These are phyloP conservation scores for Drosophila mulleri DNA, from an alignment of 2,888 invertebrate species.

Conservation along the genomic window DNA sequence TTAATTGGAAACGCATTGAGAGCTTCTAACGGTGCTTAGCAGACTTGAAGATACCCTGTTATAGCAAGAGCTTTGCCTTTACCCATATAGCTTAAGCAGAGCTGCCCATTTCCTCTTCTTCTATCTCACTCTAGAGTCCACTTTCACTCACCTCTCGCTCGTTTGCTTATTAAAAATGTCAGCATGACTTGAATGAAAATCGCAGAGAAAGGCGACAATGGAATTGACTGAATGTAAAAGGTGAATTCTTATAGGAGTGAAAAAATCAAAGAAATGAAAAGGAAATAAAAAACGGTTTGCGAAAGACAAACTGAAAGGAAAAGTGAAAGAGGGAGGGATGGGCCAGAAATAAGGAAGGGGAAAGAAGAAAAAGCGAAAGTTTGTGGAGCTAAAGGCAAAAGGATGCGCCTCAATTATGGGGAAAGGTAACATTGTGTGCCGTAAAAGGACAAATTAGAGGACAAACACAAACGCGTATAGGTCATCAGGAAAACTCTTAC, in stretches of 20 bases:
- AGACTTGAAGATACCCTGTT: background rate
- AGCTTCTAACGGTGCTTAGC: background rate
- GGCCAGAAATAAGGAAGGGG: background rate
- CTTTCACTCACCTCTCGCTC: slow-evolving; percentile 2
- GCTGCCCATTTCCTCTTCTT: background rate
- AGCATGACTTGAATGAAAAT: slow-evolving; percentile 15
- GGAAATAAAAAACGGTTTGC: background rate
- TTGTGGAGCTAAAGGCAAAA: background rate
- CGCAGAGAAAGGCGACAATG: slow-evolving; percentile 9
- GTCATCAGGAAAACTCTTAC: background rate
- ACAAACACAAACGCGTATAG: too few species aligned
- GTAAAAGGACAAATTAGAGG: background rate
- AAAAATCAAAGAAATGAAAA: too few species aligned
- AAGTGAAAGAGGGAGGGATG: too few species aligned
- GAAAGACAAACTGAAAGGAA: background rate
- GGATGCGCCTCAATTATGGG: too few species aligned
- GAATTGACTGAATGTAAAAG: background rate
- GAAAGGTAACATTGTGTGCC: background rate
- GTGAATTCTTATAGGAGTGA: background rate
- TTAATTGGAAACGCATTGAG: background rate
- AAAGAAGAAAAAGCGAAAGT: background rate
- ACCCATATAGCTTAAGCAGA: background rate
- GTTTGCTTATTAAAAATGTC: background rate
- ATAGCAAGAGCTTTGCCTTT: background rate
- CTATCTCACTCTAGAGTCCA: background rate